Evolutionary conservation across 2,797 vertebrate genomes (phyloP).

Genomic region (Aeoliscus strigatus): DNA sequence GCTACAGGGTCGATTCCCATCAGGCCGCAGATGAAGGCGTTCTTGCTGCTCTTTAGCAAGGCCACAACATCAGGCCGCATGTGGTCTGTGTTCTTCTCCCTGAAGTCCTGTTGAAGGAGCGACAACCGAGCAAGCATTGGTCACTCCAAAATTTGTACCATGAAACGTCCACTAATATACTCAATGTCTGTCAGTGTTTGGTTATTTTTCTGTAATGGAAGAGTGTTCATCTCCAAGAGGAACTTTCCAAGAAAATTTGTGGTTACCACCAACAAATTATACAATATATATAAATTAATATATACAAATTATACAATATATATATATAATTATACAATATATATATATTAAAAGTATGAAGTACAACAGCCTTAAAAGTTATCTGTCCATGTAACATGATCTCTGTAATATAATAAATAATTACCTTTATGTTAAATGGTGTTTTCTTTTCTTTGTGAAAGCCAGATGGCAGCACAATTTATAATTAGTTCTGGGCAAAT

Average conservation of each 20-base stretch:
- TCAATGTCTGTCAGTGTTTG: neutral
- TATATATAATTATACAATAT: too few relatives aligned
- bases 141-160: neutral
- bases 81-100: conserved; percentile 98
- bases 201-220: neutral
- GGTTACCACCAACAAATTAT: too few relatives aligned
- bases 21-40: conserved; percentile 89
- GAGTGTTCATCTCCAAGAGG: too few relatives aligned
- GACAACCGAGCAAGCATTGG: neutral
- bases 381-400: too few relatives aligned
- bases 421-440: conserved; percentile 10
- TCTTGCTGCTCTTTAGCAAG: conserved; percentile 91
- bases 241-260: too few relatives aligned
- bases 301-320: too few relatives aligned
- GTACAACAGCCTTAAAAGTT: too few relatives aligned
- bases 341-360: too few relatives aligned
- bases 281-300: too few relatives aligned
- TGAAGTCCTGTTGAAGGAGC: conserved; percentile 83
- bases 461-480: conserved; percentile 17
- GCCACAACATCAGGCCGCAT: conserved; percentile 97
- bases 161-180: neutral
- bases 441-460: too few relatives aligned
- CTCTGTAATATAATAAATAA: conserved; percentile 8
- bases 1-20: conserved; percentile 93
- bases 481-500: conserved; percentile 9